Conservation (phyloP, 2,113 vertebrate species). For the Nasalis larvatus region DNA sequence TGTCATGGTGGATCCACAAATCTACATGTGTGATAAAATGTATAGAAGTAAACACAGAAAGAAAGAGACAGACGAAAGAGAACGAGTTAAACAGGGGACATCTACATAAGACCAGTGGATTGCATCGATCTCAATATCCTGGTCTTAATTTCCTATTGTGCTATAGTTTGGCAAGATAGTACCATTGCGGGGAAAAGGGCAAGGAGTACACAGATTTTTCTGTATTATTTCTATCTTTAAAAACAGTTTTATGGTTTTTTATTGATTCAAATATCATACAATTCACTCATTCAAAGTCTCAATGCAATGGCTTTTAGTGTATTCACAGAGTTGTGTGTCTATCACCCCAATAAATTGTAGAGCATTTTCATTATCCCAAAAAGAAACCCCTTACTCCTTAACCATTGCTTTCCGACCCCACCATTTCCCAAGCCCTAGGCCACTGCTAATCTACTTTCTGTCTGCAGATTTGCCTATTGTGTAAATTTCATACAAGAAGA, state of each 20-base stretch:
- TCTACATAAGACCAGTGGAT: background rate
- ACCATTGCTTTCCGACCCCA: background rate
- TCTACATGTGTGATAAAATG: background rate
- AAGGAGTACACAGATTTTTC: background rate
- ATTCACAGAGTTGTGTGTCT: background rate
- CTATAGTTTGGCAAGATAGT: background rate
- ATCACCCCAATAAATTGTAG: background rate
- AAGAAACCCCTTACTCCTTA: background rate
- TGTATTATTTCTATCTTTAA: background rate
- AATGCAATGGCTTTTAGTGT: background rate
- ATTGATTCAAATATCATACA: background rate
- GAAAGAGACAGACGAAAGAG: background rate
- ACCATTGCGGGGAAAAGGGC: background rate
- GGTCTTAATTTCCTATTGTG: background rate
- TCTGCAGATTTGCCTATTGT: background rate
- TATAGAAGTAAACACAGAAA: background rate
- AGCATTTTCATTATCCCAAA: background rate
- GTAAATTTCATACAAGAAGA: background rate
- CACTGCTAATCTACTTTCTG: background rate
- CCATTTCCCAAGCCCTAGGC: background rate
- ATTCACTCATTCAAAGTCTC: background rate
- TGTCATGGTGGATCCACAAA: background rate
- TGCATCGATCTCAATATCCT: background rate
- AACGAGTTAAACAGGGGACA: no score
- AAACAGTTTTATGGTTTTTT: background rate